Percentiles rank a stretch among this genome's conserved stretches.
Evolutionary conservation across 2,888 invertebrate genomes (phyloP).

Genomic region (Aethes cnicana): DNA sequence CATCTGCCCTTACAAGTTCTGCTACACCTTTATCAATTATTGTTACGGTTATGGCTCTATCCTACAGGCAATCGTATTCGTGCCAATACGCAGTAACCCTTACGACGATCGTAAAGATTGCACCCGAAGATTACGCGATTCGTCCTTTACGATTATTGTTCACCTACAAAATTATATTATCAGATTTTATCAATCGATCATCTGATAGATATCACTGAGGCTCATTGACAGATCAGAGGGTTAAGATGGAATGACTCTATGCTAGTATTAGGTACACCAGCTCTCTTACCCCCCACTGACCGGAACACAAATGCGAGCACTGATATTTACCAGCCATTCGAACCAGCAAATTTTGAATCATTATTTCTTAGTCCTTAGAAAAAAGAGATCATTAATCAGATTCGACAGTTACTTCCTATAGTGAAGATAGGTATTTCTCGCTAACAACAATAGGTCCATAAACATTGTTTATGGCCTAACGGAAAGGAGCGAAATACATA

Average conservation of each 20-base stretch:
- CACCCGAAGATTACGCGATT: constrained; percentile 14
- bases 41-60: constrained; percentile 9
- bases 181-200: constrained; percentile 7
- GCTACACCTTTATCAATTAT: background rate
- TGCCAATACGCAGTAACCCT: constrained; percentile 20
- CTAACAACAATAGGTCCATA: constrained; percentile 11
- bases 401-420: constrained; percentile 8
- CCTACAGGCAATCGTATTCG: constrained; percentile 7
- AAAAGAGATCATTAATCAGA: no score
- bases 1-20: background rate
- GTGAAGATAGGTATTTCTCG: constrained; percentile 2
- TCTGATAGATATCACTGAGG: no score
- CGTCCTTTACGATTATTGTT: constrained; percentile 11
- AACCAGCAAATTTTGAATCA: no score
- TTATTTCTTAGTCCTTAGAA: no score
- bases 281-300: no score
- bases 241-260: no score
- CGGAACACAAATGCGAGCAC: no score
- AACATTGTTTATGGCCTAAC: constrained; percentile 19
- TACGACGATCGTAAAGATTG: constrained; percentile 27
- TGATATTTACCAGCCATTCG: no score
- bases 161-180: constrained; percentile 24
- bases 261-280: no score
- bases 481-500: constrained; percentile 12
- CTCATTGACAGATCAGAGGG: no score